Percentiles rank a stretch among this genome's conserved stretches.
phyloP scores from a whole-genome alignment of 1,140 invertebrate genomes.

The Scaptomyza montana region DNA sequence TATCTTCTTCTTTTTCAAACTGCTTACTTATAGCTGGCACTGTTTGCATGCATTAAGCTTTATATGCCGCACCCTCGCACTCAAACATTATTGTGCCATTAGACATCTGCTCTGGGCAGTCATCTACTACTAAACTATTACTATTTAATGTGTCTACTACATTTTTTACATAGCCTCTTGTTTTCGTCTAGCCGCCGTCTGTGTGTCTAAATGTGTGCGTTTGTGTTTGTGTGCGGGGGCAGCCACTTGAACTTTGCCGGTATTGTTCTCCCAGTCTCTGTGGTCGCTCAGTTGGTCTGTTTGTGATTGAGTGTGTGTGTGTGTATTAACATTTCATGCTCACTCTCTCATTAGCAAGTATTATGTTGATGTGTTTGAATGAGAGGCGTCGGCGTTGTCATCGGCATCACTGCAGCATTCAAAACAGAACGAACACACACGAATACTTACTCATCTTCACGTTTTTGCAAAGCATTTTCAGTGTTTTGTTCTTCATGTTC shows the following conservation, averaged over 20 bases:
- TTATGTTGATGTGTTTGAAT: conserved; percentile 66
- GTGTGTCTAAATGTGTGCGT: conserved; percentile 27
- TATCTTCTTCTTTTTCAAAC: no score
- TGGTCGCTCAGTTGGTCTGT: conserved; percentile 9
- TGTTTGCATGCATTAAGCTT: conserved; percentile 34
- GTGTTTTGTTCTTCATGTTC: no score
- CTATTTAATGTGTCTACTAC: conserved; percentile 55
- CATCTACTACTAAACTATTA: conserved; percentile 53
- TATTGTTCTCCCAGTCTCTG: conserved; percentile 23
- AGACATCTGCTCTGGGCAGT: conserved; percentile 52
- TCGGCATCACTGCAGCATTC: conserved; percentile 26
- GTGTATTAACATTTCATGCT: conserved; percentile 19
- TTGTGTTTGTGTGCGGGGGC: conserved; percentile 24
- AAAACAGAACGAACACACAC: conserved; percentile 20
- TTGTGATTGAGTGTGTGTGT: conserved; percentile 7
- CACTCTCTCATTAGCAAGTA: conserved; percentile 58
- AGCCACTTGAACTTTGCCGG: conserved; percentile 72
- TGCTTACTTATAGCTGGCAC: conserved; percentile 30
- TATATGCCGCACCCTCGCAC: conserved; percentile 39
- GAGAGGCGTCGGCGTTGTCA: conserved; percentile 38
- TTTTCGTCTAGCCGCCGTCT: conserved; percentile 61
- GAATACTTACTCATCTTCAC: background rate
- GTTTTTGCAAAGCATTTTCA: conserved; percentile 5
- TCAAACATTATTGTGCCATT: conserved; percentile 63
- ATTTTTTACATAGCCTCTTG: conserved; percentile 45